Evolutionary conservation across 2,797 vertebrate genomes (phyloP), one percentile per base, ranked within the genome.

Genomic region (Gymnoscopelus microlampas): DNA sequence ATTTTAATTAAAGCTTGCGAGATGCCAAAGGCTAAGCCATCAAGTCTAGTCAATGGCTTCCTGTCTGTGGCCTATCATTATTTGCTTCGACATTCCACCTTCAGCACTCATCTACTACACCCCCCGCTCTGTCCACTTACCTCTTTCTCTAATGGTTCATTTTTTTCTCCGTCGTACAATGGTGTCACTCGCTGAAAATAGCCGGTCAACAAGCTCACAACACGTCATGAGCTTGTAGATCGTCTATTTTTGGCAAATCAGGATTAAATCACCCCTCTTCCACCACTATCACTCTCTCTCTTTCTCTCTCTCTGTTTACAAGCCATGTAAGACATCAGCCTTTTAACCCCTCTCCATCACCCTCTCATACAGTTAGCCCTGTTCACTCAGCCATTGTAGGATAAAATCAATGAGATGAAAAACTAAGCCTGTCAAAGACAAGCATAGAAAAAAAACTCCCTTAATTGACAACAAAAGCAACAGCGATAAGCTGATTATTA

Each of bases 1-100:
- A 68, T 87, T 92, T 91, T 88, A 93, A 92, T 93, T 88, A 92
- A 92, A 86, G 84, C 49, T 77, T 72, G 79, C 71, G 61, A 85
- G 87, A 84, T 87, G 86, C 89, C 87, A 90, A 88, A 90, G 87
- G 85, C 79, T 87, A 84, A 79, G 73, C 79, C 70, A 32, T 54
- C 15, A n/a, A 53, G 65, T 79, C 64, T 74, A 59, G 53, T 62
- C 6, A 39, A 82, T 78, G 68, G 76, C 77, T 76, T 76, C 59
- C 70, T 26, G 68, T 77, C 81, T 85, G 80, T 60, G 73, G 80
- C 69, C 68, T 78, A 77, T 89, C 80, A 78, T 85, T 44, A 79
- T 89, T 89, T 87, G 85, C 79, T 88, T 81, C 90, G 79, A 87
- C 77, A 32, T n/a, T 26, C 49, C 14, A 11, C 24, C 55, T 32